phyloP scores from a whole-genome alignment of 2,888 invertebrate species.

The Malachius bipustulatus region DNA sequence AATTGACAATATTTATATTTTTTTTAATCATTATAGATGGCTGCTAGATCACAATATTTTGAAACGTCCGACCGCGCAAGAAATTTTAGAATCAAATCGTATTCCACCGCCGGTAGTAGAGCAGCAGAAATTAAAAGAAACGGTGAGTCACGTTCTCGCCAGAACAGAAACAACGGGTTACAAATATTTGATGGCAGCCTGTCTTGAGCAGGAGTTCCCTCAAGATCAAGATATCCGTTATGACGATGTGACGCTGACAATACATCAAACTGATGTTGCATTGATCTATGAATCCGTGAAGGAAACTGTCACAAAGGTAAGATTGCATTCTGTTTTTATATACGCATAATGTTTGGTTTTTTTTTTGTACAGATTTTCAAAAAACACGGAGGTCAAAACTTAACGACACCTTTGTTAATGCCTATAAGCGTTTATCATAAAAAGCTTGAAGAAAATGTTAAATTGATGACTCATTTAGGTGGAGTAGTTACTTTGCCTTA shows the following conservation, averaged over 20 bases:
- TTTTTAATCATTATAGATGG: conserved; percentile 42
- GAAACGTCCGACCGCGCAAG: conserved; percentile 72
- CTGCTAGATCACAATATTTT: conserved; percentile 76
- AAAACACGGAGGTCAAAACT: conserved; percentile 66
- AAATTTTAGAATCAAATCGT: conserved; percentile 68
- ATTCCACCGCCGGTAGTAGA: conserved; percentile 80
- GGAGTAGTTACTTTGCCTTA: conserved; percentile 74
- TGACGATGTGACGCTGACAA: conserved; percentile 49
- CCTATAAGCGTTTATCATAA: conserved; percentile 49
- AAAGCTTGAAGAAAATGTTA: conserved; percentile 51
- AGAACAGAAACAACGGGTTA: conserved; percentile 72
- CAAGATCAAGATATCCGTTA: conserved; percentile 67
- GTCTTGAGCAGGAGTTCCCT: conserved; percentile 41
- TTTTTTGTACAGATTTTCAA: conserved; percentile 44
- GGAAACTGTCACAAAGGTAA: conserved; percentile 31
- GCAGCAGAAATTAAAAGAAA: conserved; percentile 71
- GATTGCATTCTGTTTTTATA: conserved; percentile 6
- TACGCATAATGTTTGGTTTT: conserved; percentile 7
- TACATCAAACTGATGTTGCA: conserved; percentile 34
- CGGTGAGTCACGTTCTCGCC: conserved; percentile 67
- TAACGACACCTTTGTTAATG: conserved; percentile 69
- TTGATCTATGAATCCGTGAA: conserved; percentile 36
- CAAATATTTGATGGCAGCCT: conserved; percentile 53
- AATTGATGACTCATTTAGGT: conserved; percentile 79
- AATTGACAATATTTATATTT: conserved; percentile 7